Conservation (phyloP, 1,140 invertebrate genomes). For the Pissodes strobi region DNA sequence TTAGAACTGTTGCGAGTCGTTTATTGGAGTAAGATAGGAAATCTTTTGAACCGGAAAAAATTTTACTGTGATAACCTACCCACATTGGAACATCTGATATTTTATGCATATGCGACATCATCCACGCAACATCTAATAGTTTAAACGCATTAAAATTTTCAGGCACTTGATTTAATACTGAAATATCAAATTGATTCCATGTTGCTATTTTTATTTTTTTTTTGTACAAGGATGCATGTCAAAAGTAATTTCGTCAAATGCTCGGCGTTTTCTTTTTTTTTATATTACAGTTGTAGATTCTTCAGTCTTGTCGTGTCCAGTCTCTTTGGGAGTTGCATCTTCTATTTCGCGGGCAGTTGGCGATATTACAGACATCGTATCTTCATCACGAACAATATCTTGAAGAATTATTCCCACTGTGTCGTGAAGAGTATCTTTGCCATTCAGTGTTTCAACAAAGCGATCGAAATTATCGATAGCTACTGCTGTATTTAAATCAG, state of each 20-base stretch:
- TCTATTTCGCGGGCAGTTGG: neutral
- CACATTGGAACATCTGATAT: conserved; percentile 51
- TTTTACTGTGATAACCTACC: conserved; percentile 42
- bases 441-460: conserved; percentile 56
- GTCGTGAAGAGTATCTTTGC: conserved; percentile 58
- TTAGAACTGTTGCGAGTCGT: conserved; percentile 33
- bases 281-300: conserved; percentile 10
- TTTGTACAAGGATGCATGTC: conserved; percentile 17
- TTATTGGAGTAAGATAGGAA: no score
- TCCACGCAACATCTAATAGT: no score
- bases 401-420: conserved; percentile 56
- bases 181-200: conserved; percentile 29
- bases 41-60: conserved; percentile 28
- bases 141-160: conserved; percentile 33
- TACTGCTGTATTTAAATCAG: conserved; percentile 45
- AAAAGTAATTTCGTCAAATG: conserved; percentile 26
- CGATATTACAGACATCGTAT: neutral
- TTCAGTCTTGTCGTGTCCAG: neutral
- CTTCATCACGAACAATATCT: neutral
- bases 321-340: neutral
- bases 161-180: conserved; percentile 22
- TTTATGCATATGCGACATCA: no score
- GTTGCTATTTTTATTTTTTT: conserved; percentile 27
- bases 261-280: conserved; percentile 10
- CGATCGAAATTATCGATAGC: conserved; percentile 59